Base-by-base conservation (phyloP, 1,140 invertebrate species). In the Drosophila varians region DNA sequence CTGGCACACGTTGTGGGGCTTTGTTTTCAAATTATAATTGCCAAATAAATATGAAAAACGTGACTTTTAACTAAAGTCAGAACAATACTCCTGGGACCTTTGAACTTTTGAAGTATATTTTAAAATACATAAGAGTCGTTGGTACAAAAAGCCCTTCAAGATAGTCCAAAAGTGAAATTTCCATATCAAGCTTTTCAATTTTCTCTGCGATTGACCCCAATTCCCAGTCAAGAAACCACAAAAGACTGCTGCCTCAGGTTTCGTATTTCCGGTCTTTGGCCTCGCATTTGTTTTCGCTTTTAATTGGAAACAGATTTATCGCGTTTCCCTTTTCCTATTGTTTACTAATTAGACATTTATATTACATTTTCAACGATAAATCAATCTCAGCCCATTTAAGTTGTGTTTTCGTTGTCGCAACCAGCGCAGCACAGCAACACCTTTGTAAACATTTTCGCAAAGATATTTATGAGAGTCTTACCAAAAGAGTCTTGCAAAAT, bases 1-100 rank as follows among this genome's bases (percentile, higher is more conserved):
- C 80, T 71, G 80, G 82, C 82, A 84, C 82, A 80, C 72, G 73
- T 80, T 86, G 77, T 57, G 80, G 52, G 51, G 61, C 58, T 48
- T 52, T 48, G 34, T 54, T 73, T 61, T 16, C 40, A 42, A 51
- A 52, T 26, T 23, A 43, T 72, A 78, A 84, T 75, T 86, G 61
- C 79, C 54, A 79, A 75, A 73, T 72, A 79, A 84, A 84, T 84
- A 79, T 62, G 66, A 26, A 79, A 86, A 84, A 86, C 80, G 79
- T 84, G 79, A 84, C 79, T 84, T 21, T 46, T 0, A 38, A 23
- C 6, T 43, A 21, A 12, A 36, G 40, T 7, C 14, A 14, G 11
- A 45, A 5, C 14, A 57, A 43, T 34, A 60, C 40, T 58, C 31
- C 18, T 6, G n/a, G 28, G 40, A 56, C 11, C n/a, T 34, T 38